Base-by-base conservation (phyloP, 2,888 invertebrate genomes). In the Hanleya hanleyi region DNA sequence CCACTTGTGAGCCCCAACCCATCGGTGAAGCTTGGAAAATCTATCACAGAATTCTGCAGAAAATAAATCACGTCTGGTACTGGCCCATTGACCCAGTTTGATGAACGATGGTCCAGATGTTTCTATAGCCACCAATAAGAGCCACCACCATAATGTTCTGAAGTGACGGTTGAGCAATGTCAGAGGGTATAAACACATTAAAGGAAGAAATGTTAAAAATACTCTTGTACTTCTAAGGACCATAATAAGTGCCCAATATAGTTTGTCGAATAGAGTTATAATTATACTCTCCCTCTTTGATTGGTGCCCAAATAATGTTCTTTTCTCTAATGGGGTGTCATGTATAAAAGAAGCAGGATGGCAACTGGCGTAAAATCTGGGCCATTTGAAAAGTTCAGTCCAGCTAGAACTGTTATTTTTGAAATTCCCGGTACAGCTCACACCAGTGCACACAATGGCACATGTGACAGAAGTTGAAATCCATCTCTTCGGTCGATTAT, bases 31-130 rank as follows among this genome's bases (percentile, higher is more conserved):
- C 9, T 76, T 83, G 7, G 90, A 84, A 12, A 92, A 87, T 3
- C 79, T 79, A 33, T 87, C 83, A 81, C 92, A 92, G 75, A 92
- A 83, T 37, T 91, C 89, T 64, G 87, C 85, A 2, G 91, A 87
- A 77, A 92, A 92, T 38, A 92, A 75, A 80, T 92, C 92, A 57
- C 91, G 82, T 18, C 92, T 79, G 5, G 92, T 92, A 33, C 91
- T 90, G 35, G 91, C 90, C 92, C 92, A 92, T 79, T 92, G 92
- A 1, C 92, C 92, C 29, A 92, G 86, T 82, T 92, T 92, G 33
- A 92, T 86, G 68, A 92, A 91, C n/a, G 92, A 91, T 1, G 92
- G 92, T 0, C 92, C 92, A 26, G 91, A 85, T 65, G 83, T 80
- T 77, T 91, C 90, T 29, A 91, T 83, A 22, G 87, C 89, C 83